Evolutionary conservation across 2,797 vertebrate species (phyloP).

Genomic region (Babyrousa celebensis): DNA sequence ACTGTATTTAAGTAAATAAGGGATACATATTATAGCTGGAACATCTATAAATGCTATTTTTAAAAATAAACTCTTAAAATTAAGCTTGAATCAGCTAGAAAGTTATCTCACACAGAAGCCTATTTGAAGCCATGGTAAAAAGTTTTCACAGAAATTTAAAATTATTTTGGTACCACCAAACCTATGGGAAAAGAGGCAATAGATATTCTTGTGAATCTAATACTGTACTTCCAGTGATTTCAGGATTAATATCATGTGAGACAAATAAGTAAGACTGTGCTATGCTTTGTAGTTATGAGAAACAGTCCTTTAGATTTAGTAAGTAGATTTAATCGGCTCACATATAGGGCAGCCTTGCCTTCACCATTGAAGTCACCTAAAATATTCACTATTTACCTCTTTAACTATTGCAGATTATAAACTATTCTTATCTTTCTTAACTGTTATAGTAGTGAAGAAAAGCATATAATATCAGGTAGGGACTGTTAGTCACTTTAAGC

Average conservation of each 20-base stretch:
- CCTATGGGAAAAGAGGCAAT: background rate
- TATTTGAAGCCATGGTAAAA: background rate
- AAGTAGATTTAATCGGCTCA: background rate
- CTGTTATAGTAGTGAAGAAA: background rate
- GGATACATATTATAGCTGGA: background rate
- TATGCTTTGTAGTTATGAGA: background rate
- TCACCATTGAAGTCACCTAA: background rate
- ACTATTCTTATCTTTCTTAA: background rate
- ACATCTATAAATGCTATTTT: constrained; percentile 8
- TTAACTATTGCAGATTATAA: background rate
- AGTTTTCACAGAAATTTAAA: constrained; percentile 18
- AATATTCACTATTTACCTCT: background rate
- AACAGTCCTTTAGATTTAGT: background rate
- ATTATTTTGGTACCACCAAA: background rate
- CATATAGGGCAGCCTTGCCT: fast-evolving
- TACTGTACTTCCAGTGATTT: background rate
- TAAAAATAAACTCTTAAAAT: constrained; percentile 47
- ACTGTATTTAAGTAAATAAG: constrained; percentile 18
- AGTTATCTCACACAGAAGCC: background rate
- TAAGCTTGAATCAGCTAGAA: constrained; percentile 11
- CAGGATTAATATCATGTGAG: background rate
- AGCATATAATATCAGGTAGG: background rate
- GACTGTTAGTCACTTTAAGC: background rate
- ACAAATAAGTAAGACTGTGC: background rate
- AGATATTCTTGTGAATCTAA: background rate